Conservation (phyloP, 2,113 vertebrate genomes). For the Prinia subflava region DNA sequence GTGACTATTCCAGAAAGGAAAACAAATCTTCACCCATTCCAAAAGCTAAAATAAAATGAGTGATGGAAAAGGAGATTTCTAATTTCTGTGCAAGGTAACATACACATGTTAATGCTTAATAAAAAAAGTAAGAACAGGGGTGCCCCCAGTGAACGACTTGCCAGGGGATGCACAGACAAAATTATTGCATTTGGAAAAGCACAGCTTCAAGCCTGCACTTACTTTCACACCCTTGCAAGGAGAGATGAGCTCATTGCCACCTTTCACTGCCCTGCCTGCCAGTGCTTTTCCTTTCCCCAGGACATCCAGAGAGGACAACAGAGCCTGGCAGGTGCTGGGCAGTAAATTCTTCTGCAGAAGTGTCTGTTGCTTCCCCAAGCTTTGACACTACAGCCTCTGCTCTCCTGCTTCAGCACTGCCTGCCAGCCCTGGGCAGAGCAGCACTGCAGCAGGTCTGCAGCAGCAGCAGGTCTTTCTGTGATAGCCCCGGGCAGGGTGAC, state of each 20-base stretch:
- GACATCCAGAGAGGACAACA: background rate
- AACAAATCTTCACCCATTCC: background rate
- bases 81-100: background rate
- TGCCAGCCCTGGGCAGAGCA: background rate
- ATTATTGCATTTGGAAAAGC: background rate
- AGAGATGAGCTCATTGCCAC: background rate
- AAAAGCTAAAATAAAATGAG: background rate
- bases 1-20: background rate
- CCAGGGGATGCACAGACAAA: background rate
- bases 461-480: background rate
- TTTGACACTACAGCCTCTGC: background rate
- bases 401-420: background rate
- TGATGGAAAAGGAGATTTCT: background rate
- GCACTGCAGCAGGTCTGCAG: background rate
- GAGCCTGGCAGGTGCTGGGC: background rate
- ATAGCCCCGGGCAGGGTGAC: background rate
- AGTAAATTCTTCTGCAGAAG: background rate
- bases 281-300: background rate
- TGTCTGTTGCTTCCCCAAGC: background rate
- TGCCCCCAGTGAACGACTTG: background rate
- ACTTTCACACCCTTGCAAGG: background rate
- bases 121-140: background rate
- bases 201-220: background rate
- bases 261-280: background rate
- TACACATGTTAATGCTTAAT: background rate